Evolutionary conservation across 2,888 invertebrate species (phyloP), one percentile per base, ranked within the genome.

Genomic region (Branchipolynoe longqiensis): DNA sequence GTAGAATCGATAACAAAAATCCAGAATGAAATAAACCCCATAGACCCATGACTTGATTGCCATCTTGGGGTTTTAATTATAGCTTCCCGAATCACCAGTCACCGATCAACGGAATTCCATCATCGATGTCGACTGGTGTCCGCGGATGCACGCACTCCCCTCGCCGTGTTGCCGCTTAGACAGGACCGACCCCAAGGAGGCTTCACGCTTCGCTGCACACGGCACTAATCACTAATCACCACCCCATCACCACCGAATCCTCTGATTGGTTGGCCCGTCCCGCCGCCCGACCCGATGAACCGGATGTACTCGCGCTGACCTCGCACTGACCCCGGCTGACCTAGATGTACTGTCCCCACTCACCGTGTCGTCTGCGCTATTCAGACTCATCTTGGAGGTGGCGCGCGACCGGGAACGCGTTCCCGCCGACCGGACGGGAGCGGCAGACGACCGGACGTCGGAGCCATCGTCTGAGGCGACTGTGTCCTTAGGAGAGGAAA

Each of bases 341-440:
- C 58, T 69, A n/a, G 22, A 14, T 25, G 78, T 25, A 56, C n/a
- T n/a, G n/a, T n/a, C n/a, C 73, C 74, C n/a, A 73, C 69, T 83
- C 56, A 90, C 90, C 85, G 87, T 86, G 59, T 90, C 90, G 64
- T 91, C 90, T 22, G 36, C 69, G 73, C 89, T 89, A 74, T 88
- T 88, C 18, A 85, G 82, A 59, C 90, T 90, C 74, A 88, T 84
- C 40, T 89, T 82, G 38, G 90, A 90, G 33, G 86, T 56, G 1
- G 88, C 87, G 3, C 90, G 83, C 12, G 90, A 90, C 83, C 87
- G 89, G 64, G 89, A 85, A 18, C 88, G 83, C 28, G 73, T 28
- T 14, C 25, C 38, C 1, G 84, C 33, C 8, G 82, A 31, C 40
- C 58, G 74, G 4, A 18, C 54, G 22, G 83, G 33, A 18, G 74